These are phyloP conservation scores for Lissocephala sabroskyi DNA, from an alignment of 2,888 invertebrate species.

Conservation along the genomic window DNA sequence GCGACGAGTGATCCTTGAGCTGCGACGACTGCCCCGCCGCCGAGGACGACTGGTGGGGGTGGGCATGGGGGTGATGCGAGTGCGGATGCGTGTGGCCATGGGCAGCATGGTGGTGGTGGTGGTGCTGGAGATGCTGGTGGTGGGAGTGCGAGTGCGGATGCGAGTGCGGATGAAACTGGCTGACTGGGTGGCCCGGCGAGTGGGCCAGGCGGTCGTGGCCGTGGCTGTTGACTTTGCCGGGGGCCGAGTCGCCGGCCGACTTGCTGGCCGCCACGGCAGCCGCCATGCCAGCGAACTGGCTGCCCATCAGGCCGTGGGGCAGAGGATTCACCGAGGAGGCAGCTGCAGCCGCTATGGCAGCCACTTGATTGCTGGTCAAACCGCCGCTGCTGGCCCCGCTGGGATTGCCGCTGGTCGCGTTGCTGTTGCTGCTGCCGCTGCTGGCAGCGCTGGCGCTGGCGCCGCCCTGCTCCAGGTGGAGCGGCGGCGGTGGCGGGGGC, in stretches of 20 bases:
- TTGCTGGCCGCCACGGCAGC: constrained; percentile 15
- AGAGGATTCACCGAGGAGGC: constrained; percentile 77
- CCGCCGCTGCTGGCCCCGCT: constrained; percentile 43
- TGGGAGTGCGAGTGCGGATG: constrained; percentile 16
- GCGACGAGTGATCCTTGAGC: too few relatives aligned
- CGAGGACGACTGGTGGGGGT: too few relatives aligned
- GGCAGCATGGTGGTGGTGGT: constrained; percentile 3
- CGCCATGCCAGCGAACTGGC: constrained; percentile 68
- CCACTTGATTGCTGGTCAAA: constrained; percentile 77
- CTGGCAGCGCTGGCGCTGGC: constrained; percentile 13
- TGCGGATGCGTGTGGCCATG: constrained; percentile 1
- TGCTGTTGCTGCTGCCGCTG: constrained; percentile 17
- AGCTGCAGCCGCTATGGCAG: constrained; percentile 75
- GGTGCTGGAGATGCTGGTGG: constrained; percentile 35
- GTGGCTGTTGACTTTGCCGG: constrained; percentile 71
- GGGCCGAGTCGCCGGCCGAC: too few relatives aligned
- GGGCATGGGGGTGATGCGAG: constrained; percentile 36
- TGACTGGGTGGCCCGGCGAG: constrained; percentile 22
- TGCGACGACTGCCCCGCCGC: too few relatives aligned
- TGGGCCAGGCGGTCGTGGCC: constrained; percentile 62
- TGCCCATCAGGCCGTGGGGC: constrained; percentile 77
- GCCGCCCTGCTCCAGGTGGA: constrained; percentile 17
- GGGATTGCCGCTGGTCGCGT: constrained; percentile 20
- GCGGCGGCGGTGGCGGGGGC: constrained; percentile 77
- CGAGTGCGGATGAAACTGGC: constrained; percentile 15